These are phyloP conservation scores for Tursiops truncatus DNA, from an alignment of 2,113 vertebrate species.

Conservation along the genomic window DNA sequence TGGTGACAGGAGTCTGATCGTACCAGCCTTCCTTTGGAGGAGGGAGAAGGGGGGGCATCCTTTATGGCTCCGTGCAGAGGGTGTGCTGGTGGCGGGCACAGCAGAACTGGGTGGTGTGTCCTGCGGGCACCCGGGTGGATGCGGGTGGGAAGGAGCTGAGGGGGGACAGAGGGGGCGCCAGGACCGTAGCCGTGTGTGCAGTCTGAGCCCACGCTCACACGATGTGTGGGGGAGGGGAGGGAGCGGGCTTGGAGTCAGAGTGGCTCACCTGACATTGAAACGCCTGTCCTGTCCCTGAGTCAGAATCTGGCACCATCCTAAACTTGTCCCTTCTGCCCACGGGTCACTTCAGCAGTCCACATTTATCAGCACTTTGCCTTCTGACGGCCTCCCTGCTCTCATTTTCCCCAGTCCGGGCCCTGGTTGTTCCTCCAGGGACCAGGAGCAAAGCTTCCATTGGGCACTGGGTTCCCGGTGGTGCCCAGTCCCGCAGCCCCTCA, in stretches of 20 bases:
- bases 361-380: accelerated
- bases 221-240: background rate
- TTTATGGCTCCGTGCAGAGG: background rate
- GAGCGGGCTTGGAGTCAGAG: background rate
- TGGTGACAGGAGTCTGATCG: background rate
- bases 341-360: accelerated
- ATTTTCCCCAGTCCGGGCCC: accelerated
- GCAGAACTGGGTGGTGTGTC: accelerated
- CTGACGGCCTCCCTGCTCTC: background rate
- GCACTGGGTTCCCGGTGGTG: too few species aligned
- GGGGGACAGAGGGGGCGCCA: accelerated
- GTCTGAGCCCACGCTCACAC: accelerated
- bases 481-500: too few species aligned
- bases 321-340: accelerated
- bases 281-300: background rate
- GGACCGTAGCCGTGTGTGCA: background rate
- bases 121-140: background rate
- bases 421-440: accelerated
- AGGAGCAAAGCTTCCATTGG: background rate
- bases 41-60: background rate
- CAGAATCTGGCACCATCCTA: background rate
- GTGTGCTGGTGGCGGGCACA: accelerated
- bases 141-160: accelerated
- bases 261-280: background rate
- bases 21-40: background rate